Evolutionary conservation across 1,140 invertebrate genomes (phyloP), one percentile per base, ranked within the genome.

Genomic region (Oncopodura yosiiana): DNA sequence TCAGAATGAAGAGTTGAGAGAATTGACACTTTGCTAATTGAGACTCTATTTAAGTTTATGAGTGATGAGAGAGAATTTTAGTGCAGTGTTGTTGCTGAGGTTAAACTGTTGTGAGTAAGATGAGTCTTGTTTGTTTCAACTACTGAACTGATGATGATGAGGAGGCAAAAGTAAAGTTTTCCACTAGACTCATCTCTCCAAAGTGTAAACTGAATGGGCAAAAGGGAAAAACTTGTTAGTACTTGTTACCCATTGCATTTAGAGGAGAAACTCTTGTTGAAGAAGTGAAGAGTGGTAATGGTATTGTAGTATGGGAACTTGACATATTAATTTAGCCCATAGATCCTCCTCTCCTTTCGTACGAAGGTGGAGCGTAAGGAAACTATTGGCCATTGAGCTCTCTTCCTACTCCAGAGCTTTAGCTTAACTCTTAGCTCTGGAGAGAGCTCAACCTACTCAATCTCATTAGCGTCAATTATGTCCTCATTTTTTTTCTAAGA

Each of bases 381-480:
- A 23, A 53, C 29, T 50, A 63, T 63, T 63, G 58, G 58, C 46
- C 49, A 32, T 48, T 26, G 44, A 34, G 23, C 3, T 37, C 43
- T 19, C 45, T 24, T 26, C 27, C 8, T n/a, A 8, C 44, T 42
- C 26, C 36, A 50, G 44, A 45, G 42, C 44, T 36, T 32, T 18
- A 18, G 32, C 8, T 14, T n/a, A n/a, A n/a, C n/a, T n/a, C n/a
- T n/a, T n/a, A n/a, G n/a, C n/a, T n/a, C n/a, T n/a, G n/a, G n/a
- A n/a, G n/a, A n/a, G n/a, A n/a, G n/a, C n/a, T 34, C 32, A 36
- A 37, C 48, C 30, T 37, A 6, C 57, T 44, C 38, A 58, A 54
- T 41, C 62, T 64, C 62, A 61, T 64, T 64, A 64, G 59, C 60
- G 56, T 64, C 58, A 61, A 64, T 61, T 64, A 59, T 59, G 62